These are phyloP conservation scores for Trachelipus rathkii DNA, from an alignment of 1,140 invertebrate species.

Conservation along the genomic window DNA sequence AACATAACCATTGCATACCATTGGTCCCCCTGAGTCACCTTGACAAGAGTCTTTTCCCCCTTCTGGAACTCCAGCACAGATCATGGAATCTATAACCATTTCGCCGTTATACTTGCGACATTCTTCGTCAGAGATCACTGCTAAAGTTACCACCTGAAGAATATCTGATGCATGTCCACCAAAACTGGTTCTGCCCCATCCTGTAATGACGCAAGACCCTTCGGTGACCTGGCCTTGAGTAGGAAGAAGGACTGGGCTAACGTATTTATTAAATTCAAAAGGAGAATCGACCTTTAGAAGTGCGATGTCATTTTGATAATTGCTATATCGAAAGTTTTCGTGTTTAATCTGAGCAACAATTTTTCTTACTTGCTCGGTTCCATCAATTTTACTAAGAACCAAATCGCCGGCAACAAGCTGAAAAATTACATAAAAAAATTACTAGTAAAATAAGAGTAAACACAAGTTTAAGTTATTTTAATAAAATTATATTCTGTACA, in stretches of 20 bases:
- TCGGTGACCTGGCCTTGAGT: slow-evolving; percentile 27
- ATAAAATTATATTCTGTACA: no score
- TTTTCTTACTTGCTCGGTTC: slow-evolving; percentile 9
- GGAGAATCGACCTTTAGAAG: slow-evolving; percentile 57
- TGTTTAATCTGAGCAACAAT: not conserved
- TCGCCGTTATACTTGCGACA: slow-evolving; percentile 32
- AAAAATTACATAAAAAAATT: not conserved
- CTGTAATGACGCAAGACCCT: slow-evolving; percentile 52
- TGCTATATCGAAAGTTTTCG: slow-evolving; percentile 14
- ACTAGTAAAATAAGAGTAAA: not conserved
- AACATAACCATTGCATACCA: slow-evolving; percentile 14
- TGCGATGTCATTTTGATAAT: slow-evolving; percentile 59
- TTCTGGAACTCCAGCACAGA: slow-evolving; percentile 34
- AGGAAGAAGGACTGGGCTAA: slow-evolving; percentile 52
- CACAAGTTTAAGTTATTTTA: no score
- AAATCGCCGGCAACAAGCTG: slow-evolving; percentile 25
- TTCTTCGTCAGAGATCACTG: slow-evolving; percentile 29
- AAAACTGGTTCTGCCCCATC: slow-evolving; percentile 54
- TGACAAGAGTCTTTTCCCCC: slow-evolving; percentile 38
- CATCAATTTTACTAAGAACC: not conserved
- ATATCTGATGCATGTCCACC: slow-evolving; percentile 26
- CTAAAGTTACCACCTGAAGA: slow-evolving; percentile 32
- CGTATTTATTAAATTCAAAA: slow-evolving; percentile 54
- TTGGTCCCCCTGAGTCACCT: slow-evolving; percentile 33
- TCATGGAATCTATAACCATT: slow-evolving; percentile 34